Evolutionary conservation across 2,797 vertebrate genomes (phyloP).

Genomic region (Pipistrellus kuhlii): DNA sequence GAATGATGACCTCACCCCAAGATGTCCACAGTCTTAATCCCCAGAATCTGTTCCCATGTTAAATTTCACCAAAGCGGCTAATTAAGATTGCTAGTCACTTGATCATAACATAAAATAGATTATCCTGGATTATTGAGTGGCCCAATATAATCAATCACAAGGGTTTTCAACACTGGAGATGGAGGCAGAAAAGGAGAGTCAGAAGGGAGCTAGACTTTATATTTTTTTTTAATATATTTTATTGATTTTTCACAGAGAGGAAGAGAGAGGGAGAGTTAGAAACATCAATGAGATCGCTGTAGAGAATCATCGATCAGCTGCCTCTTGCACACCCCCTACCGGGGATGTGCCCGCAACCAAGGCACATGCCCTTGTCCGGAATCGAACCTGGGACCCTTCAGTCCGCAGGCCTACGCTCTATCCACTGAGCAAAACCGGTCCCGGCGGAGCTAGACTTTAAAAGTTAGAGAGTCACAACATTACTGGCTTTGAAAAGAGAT

Average conservation of each 20-base stretch:
- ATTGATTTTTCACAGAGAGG: no score
- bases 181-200: background rate
- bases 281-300: no score
- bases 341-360: no score
- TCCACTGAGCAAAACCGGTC: no score
- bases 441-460: background rate
- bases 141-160: conserved; percentile 1
- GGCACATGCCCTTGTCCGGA: no score
- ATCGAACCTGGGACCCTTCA: no score
- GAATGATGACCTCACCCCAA: background rate
- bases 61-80: background rate
- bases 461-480: background rate
- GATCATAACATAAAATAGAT: conserved; percentile 13
- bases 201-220: background rate
- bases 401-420: no score
- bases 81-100: conserved; percentile 18
- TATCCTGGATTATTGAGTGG: background rate
- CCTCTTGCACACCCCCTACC: no score
- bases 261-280: no score
- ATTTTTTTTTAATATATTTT: no score
- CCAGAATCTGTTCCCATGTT: background rate
- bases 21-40: background rate
- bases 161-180: background rate
- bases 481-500: background rate
- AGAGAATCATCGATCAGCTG: no score